These are phyloP conservation scores for Halocynthia roretzi DNA, from an alignment of 23 tunicate species.

Conservation along the genomic window DNA sequence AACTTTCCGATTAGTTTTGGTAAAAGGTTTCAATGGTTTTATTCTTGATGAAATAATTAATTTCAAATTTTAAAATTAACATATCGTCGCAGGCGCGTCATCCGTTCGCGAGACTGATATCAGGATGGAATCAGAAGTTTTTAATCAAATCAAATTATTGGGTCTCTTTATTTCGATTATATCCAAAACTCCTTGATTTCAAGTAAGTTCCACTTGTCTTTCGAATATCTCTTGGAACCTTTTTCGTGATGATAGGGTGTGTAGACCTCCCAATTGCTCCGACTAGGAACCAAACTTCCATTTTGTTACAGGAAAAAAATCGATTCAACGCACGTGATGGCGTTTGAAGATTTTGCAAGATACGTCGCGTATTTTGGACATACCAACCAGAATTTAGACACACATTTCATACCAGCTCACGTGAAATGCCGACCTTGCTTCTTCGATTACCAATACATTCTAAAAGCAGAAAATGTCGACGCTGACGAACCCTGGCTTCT, in stretches of 20 bases:
- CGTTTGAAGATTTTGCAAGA: constrained; percentile 15
- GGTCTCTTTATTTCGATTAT: constrained; percentile 5
- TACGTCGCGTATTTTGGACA: neutral
- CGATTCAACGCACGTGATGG: neutral
- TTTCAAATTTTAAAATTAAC: neutral
- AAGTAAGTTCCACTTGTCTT: constrained; percentile 1
- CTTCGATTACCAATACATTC: constrained; percentile 7
- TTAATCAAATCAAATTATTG: constrained; percentile 10
- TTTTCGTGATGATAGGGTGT: too few species aligned
- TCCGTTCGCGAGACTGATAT: constrained; percentile 25
- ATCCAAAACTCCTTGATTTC: neutral
- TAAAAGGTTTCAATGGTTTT: neutral
- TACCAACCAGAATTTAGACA: neutral
- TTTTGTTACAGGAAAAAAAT: constrained; percentile 6
- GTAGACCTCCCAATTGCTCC: too few species aligned
- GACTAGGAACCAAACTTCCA: neutral
- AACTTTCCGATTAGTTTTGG: constrained; percentile 6
- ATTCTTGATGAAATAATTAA: neutral
- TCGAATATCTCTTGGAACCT: too few species aligned
- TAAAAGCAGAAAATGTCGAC: constrained; percentile 21
- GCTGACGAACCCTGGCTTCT: constrained; percentile 21
- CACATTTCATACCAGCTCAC: constrained; percentile 17
- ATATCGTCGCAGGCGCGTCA: constrained; percentile 9
- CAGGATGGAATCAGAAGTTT: constrained; percentile 27
- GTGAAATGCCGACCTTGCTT: neutral